Percentiles rank a stretch among this genome's conserved stretches.
phyloP scores from a whole-genome alignment of 1,140 invertebrate genomes.

The Trichonephila clavata region DNA sequence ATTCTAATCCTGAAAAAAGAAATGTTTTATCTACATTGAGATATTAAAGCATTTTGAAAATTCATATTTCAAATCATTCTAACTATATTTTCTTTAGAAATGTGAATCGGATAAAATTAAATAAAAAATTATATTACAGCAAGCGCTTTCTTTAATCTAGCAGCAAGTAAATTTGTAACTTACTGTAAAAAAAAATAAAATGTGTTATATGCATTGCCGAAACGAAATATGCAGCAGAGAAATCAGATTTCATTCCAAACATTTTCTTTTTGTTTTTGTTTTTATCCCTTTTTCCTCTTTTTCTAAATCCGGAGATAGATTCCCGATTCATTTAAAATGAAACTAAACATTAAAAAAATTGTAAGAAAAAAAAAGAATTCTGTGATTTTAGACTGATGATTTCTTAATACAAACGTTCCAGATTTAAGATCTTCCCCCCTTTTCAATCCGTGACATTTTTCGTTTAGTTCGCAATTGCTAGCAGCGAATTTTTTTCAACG shows the following conservation, averaged over 20 bases:
- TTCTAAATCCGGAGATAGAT: neutral
- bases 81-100: neutral
- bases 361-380: constrained; percentile 16
- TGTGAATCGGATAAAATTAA: neutral
- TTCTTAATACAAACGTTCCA: constrained; percentile 35
- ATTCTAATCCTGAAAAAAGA: no score
- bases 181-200: neutral
- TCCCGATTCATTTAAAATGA: neutral
- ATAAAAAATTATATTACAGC: neutral
- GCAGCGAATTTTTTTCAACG: neutral
- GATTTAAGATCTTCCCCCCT: neutral
- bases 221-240: neutral
- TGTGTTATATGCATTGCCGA: neutral
- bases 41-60: neutral
- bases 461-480: constrained; percentile 18
- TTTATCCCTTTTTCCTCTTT: neutral
- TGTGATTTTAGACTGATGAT: constrained; percentile 28
- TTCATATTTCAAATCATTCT: neutral
- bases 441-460: constrained; percentile 1
- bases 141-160: neutral
- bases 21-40: no score
- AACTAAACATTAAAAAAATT: constrained; percentile 8
- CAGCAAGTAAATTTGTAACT: neutral
- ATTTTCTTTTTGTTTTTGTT: neutral
- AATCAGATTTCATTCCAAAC: neutral